These are phyloP conservation scores for Platorchestia sp. DNA, from an alignment of 1,140 invertebrate genomes.

Conservation along the genomic window DNA sequence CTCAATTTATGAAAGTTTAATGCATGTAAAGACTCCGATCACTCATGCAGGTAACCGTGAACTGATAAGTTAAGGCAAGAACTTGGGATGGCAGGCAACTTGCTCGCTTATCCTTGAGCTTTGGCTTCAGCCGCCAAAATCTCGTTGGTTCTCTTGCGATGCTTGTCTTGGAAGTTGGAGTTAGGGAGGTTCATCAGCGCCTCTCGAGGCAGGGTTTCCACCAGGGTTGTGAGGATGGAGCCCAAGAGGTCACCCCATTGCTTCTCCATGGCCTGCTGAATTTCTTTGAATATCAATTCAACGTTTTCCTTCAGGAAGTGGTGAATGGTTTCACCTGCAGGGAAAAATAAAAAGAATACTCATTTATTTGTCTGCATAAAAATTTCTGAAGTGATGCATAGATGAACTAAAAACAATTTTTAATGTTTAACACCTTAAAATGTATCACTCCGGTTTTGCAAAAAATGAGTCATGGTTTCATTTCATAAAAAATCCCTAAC, in stretches of 20 bases:
- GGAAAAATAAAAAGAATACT: too few species aligned
- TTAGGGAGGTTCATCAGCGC: background rate
- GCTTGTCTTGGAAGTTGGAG: background rate
- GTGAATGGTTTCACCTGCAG: background rate
- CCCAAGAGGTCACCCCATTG: background rate
- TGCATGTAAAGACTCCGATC: background rate
- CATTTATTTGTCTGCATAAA: too few species aligned
- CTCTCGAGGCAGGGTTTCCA: background rate
- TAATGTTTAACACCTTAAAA: too few species aligned
- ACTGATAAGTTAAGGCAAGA: too few species aligned
- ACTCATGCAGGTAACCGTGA: background rate
- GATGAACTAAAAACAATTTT: too few species aligned
- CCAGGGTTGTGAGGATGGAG: background rate
- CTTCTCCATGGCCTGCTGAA: background rate
- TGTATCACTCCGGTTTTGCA: too few species aligned
- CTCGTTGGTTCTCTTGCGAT: background rate
- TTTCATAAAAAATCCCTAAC: too few species aligned
- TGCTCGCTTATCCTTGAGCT: background rate
- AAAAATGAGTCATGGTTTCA: too few species aligned
- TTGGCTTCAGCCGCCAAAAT: background rate
- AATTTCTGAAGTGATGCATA: too few species aligned
- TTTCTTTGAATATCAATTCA: background rate
- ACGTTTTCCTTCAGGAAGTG: conserved; percentile 31
- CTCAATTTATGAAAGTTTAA: too few species aligned
- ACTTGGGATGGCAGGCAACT: too few species aligned